Base-by-base conservation (phyloP, 2,113 vertebrate genomes). In the Dunckerocampus dactyliophorus region DNA sequence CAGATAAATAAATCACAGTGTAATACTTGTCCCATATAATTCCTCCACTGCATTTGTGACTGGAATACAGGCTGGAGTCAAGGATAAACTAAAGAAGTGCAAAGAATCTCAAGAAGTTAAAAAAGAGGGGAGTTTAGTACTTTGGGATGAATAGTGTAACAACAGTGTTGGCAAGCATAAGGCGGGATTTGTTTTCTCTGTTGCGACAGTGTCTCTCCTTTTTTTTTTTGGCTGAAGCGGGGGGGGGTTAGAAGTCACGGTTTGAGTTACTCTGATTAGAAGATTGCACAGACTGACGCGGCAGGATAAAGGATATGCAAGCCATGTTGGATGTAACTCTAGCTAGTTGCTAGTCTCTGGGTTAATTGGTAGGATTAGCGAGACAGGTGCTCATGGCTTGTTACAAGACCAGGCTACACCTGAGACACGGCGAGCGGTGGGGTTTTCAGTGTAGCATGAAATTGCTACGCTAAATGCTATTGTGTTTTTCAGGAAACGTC, bases 311-410 rank as follows among this genome's bases (percentile, higher is more conserved):
- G 73, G 66, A 71, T 57, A 50, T 62, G 55, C 61, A 61, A 67
- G 73, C 59, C 63, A 45, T 71, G 78, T 56, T 80, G 52, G 61
- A 53, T 69, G 88, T 79, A 90, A 90, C 79, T 53, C 60, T 85
- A 90, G 62, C 65, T 76, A 54, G 66, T 50, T 17, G 58, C 69
- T 71, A 62, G 76, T 76, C 78, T 67, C 57, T 60, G 81, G 84
- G 85, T 90, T 89, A 89, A 89, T 87, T 86, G 80, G 78, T 63
- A 22, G 81, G 90, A 89, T 90, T 85, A 86, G 75, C 71, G 72
- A 69, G 82, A 88, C 90, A 90, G 88, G 85, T 91, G 88, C 84
- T 85, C 74, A 4, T 54, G 72, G 55, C 65, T 69, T 85, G 76
- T 85, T 28, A 0, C 42, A 22, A 66, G 67, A 68, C 42, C 50